These are phyloP conservation scores for Cantharis rufa DNA, from an alignment of 2,888 invertebrate genomes.

Conservation along the genomic window DNA sequence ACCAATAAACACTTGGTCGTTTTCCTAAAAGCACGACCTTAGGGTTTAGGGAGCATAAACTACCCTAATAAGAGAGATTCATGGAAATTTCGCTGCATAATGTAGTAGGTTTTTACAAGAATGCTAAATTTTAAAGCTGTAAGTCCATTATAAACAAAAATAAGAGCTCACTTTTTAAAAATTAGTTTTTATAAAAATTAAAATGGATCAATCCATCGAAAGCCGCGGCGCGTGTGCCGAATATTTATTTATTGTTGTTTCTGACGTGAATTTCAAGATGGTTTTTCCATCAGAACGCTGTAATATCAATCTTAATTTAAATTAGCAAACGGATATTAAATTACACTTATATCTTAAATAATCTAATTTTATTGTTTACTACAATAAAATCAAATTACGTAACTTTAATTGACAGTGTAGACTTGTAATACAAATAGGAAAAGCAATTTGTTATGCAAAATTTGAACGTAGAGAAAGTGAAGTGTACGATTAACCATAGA, in stretches of 20 bases:
- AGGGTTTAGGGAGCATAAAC: neutral
- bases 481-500: constrained; percentile 32
- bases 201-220: neutral
- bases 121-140: neutral
- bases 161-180: neutral
- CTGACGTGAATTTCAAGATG: neutral
- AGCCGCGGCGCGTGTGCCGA: neutral
- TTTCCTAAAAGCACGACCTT: constrained; percentile 2
- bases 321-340: neutral
- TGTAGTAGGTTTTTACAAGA: constrained; percentile 4
- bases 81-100: constrained; percentile 2
- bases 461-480: constrained; percentile 18
- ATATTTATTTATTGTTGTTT: neutral
- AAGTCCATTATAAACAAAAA: neutral
- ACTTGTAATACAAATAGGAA: constrained; percentile 14
- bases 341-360: neutral
- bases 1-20: constrained; percentile 4
- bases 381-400: constrained; percentile 10
- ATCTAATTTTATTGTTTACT: neutral
- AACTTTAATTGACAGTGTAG: constrained; percentile 18
- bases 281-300: neutral
- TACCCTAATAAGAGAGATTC: constrained; percentile 2
- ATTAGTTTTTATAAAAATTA: neutral
- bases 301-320: neutral
- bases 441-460: constrained; percentile 25